phyloP scores from a whole-genome alignment of 2,113 vertebrate species.

The Peromyscus maniculatus region DNA sequence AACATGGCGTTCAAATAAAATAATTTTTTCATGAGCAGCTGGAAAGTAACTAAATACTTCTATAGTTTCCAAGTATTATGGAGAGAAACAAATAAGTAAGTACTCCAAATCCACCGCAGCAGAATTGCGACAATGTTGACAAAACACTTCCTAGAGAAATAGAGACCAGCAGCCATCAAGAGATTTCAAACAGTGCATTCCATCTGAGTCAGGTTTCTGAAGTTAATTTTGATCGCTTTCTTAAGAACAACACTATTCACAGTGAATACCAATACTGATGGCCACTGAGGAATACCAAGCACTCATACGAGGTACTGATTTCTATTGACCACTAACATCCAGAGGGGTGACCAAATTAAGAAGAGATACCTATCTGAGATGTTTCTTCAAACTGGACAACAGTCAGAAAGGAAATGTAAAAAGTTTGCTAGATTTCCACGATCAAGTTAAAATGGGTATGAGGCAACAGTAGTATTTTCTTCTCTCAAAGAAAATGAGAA shows the following conservation, averaged over 20 bases:
- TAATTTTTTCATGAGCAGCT: not conserved
- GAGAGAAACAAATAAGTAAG: not conserved
- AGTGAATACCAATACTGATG: not conserved
- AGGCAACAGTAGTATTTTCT: not conserved
- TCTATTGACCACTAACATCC: not conserved
- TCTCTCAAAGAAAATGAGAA: not conserved
- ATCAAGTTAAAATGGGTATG: accelerated
- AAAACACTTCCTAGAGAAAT: not conserved
- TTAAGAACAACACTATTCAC: no score
- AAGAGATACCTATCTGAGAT: not conserved
- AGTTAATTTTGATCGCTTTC: not conserved
- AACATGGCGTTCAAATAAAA: not conserved
- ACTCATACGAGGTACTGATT: not conserved
- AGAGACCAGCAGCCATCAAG: not conserved
- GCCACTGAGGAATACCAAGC: not conserved
- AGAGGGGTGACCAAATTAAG: not conserved
- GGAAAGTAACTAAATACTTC: not conserved
- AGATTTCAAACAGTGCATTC: not conserved
- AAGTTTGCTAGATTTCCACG: no score
- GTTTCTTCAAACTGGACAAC: not conserved
- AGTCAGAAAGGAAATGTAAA: not conserved
- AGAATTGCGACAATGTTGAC: not conserved
- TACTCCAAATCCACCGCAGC: not conserved
- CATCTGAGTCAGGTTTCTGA: not conserved
- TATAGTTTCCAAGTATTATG: not conserved